Evolutionary conservation across 2,113 vertebrate species (phyloP).

Genomic region (Myiagra hebetior): DNA sequence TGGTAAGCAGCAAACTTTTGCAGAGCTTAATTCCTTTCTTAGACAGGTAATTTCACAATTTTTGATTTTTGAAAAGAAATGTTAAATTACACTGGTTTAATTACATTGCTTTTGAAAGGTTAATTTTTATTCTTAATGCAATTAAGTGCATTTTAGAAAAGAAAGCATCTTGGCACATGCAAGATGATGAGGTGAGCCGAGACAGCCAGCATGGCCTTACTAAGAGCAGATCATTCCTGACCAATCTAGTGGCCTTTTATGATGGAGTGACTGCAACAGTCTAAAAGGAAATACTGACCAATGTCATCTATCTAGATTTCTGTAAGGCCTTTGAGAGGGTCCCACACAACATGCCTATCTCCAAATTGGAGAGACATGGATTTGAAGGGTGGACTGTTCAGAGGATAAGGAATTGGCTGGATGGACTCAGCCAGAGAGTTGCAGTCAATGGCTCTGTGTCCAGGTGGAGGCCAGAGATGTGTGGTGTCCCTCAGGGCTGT

Average conservation of each 20-base stretch:
- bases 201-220: not conserved
- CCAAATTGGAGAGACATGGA: not conserved
- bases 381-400: not conserved
- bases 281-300: not conserved
- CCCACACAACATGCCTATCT: not conserved
- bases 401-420: not conserved
- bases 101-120: not conserved
- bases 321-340: not conserved
- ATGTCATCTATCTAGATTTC: not conserved
- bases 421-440: not conserved
- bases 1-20: not conserved
- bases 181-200: fast-evolving
- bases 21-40: not conserved
- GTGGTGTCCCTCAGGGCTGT: not conserved
- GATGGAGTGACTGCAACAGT: too few species aligned
- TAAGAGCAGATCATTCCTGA: too few species aligned
- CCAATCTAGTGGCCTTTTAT: not conserved
- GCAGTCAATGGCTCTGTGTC: not conserved
- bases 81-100: not conserved
- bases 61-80: not conserved
- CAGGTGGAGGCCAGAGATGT: not conserved
- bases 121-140: not conserved
- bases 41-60: not conserved
- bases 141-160: not conserved
- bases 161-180: not conserved